Evolutionary conservation across 2,797 vertebrate genomes (phyloP), one percentile per base, ranked within the genome.

Genomic region (Anabas testudineus): DNA sequence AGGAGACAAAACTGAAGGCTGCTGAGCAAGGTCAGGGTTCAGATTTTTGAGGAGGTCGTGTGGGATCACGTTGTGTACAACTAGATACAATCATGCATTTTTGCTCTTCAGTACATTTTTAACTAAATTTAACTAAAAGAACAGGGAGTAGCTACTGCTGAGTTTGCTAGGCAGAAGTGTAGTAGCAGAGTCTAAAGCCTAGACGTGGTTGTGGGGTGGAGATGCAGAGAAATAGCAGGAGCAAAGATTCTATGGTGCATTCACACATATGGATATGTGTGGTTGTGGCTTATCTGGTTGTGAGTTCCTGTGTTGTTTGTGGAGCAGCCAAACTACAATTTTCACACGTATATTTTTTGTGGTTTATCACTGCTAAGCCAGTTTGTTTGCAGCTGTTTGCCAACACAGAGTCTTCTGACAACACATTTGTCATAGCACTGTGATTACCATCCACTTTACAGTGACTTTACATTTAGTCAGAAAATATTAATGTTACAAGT

Each of bases 1-100:
- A 99, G 83, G 96, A 98, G 78, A 96, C 97, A 74, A 99, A 99
- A 79, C 95, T 94, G 67, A 99, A 97, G 92, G 96, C 96, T 81
- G 96, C 96, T 36, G 94, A 97, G 74, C 92, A 94, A 95, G 97
- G 98, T 99, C 37, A 78, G 89, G 19, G 14, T 78, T 66, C 15
- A 56, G 19, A 48, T 66, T 65, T 70, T 15, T 10, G 64, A 7
- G 21, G 15, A 18, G 32, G 47, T 39, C 66, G 13, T 68, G 18
- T 63, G 46, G 53, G 47, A 49, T 13, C 47, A n/a, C n/a, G n/a
- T n/a, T n/a, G 34, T 56, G 12, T 37, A 13, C n/a, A 22, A 26
- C n/a, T 60, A 13, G 18, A 32, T 3, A 16, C 34, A 52, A 3
- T 18, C 2, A 18, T 8, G 14, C 4, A 2, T 51, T 32, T 66